Evolutionary conservation across 2,113 vertebrate species (phyloP), one percentile per base, ranked within the genome.

Genomic region (Mionectes macconnelli): DNA sequence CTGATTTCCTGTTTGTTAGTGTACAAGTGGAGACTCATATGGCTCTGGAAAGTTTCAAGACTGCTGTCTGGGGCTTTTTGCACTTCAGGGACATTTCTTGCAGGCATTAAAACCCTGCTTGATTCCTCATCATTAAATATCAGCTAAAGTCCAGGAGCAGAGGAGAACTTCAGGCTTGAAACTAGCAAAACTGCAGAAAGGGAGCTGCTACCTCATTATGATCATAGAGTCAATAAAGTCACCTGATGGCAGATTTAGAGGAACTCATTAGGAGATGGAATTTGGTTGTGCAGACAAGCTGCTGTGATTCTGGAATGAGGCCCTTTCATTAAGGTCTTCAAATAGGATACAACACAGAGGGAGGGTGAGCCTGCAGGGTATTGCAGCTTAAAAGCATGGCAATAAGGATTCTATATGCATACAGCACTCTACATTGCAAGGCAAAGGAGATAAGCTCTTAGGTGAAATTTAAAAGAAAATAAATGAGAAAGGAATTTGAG

Each of bases 241-340:
- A 96, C 97, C 97, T 97, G 97, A 98, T 98, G 97, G 97, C 97
- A 98, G 98, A 98, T 98, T 98, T 98, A 98, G 96, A 96, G 97
- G 97, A 92, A 94, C 97, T 98, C 97, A 97, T 98, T 98, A 98
- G 97, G 96, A 96, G 91, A 94, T 89, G 94, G 95, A 97, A 98
- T 97, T 98, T 95, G 83, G 74, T 95, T 89, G 93, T 86, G 64
- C 79, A 95, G 86, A 96, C 95, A 96, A 94, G 96, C 94, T 91
- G 88, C 94, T 96, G 69, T 92, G 94, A 91, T 96, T 97, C 96
- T 89, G 72, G 95, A 96, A 91, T 64, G 91, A 93, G 91, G 89
- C 84, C 67, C 28, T 96, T 98, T 98, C 97, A 97, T 97, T 97
- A 97, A 94, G 90, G 91, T 96, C 97, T 96, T 97, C 97, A 97